These are phyloP conservation scores for Pao palembangensis DNA, from an alignment of 2,113 vertebrate genomes.

Conservation along the genomic window DNA sequence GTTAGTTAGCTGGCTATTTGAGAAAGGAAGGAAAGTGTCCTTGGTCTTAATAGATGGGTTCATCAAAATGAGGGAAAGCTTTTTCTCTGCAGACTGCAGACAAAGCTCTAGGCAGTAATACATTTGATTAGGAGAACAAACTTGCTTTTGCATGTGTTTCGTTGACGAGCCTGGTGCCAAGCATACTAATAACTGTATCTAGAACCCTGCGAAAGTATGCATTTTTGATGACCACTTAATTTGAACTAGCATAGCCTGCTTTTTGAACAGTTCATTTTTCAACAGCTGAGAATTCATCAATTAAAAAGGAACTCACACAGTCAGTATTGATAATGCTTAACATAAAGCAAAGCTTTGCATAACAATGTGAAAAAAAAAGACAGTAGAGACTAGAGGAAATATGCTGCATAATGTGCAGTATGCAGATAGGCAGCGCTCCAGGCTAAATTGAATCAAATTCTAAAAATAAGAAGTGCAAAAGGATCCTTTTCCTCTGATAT, in stretches of 20 bases:
- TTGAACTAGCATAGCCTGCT: slow-evolving; percentile 20
- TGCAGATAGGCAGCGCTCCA: not conserved
- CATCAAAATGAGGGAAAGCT: slow-evolving; percentile 38
- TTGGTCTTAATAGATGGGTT: slow-evolving; percentile 28
- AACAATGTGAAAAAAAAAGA: not conserved
- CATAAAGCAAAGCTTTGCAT: no score
- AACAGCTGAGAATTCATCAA: slow-evolving; percentile 2
- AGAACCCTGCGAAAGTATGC: slow-evolving; percentile 4
- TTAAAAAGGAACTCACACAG: no score
- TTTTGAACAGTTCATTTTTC: slow-evolving; percentile 10
- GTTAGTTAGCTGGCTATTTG: slow-evolving; percentile 42
- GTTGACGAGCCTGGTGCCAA: slow-evolving; percentile 39
- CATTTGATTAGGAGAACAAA: slow-evolving; percentile 67
- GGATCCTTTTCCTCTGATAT: slow-evolving; percentile 8
- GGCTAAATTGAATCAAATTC: slow-evolving; percentile 3
- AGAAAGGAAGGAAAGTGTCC: slow-evolving; percentile 19
- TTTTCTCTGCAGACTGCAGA: slow-evolving; percentile 42
- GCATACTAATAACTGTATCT: slow-evolving; percentile 4
- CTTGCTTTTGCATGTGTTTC: slow-evolving; percentile 57
- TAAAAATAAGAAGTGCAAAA: not conserved
- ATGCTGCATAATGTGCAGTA: not conserved
- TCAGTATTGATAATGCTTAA: slow-evolving; percentile 2
- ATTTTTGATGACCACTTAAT: slow-evolving; percentile 31
- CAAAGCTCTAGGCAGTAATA: slow-evolving; percentile 50
- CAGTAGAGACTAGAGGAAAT: not conserved